A percentile compares a stretch with the other conserved stretches of the same genome.
Conservation (phyloP, 2,113 vertebrate genomes). For the Eupsittula cactorum region DNA sequence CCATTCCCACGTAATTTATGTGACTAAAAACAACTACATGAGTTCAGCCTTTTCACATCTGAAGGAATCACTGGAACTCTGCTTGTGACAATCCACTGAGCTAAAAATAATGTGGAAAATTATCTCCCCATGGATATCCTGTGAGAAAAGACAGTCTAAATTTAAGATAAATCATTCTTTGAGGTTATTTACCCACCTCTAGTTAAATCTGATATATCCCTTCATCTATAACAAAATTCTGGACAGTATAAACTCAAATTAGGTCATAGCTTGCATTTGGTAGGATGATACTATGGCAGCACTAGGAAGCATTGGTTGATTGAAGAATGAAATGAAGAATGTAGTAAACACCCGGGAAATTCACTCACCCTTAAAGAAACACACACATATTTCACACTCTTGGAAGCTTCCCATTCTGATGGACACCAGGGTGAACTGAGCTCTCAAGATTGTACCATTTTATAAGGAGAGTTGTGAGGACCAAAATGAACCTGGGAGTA, state of each 20-base stretch:
- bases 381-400: background rate
- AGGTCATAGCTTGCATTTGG: background rate
- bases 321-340: conserved; percentile 24
- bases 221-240: background rate
- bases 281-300: background rate
- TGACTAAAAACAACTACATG: background rate
- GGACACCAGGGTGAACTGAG: background rate
- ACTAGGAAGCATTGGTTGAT: background rate
- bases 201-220: background rate
- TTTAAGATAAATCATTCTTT: background rate
- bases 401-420: background rate
- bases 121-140: background rate
- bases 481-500: background rate
- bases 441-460: background rate
- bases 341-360: background rate
- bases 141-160: background rate
- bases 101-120: conserved; percentile 16
- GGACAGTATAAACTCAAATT: background rate
- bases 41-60: conserved; percentile 1
- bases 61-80: background rate
- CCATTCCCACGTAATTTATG: conserved; percentile 6
- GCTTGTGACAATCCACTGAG: background rate
- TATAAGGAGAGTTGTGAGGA: background rate
- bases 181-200: background rate
- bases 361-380: background rate